Evolutionary conservation across 2,888 invertebrate genomes (phyloP).

Genomic region (Melieria omissa): DNA sequence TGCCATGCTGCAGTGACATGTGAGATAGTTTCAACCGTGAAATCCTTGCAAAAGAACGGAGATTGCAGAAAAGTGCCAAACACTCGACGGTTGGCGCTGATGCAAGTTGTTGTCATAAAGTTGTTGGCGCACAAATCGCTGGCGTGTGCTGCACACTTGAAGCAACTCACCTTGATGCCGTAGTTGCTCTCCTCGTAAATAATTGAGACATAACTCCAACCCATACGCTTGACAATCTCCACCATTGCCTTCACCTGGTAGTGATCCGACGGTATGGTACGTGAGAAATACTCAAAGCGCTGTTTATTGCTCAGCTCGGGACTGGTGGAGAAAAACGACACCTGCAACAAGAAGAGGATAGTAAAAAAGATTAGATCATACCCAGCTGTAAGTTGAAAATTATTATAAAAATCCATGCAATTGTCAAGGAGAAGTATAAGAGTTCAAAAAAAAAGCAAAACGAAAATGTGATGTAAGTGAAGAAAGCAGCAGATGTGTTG

Average conservation of each 20-base stretch:
- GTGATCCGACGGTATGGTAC: conserved; percentile 94
- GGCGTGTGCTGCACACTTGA: too few species aligned
- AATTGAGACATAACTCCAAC: conserved; percentile 95
- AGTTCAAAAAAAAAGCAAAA: too few species aligned
- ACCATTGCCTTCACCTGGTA: conserved; percentile 96
- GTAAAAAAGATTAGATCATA: conserved; percentile 5
- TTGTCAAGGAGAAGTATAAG: too few species aligned
- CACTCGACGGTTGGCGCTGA: neutral
- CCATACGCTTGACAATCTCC: conserved; percentile 85
- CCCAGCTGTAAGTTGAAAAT: too few species aligned
- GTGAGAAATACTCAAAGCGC: conserved; percentile 92
- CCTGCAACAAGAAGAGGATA: conserved; percentile 70
- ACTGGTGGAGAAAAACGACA: conserved; percentile 95
- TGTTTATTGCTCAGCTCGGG: conserved; percentile 94
- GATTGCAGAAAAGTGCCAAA: neutral
- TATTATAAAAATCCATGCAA: too few species aligned
- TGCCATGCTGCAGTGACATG: too few species aligned
- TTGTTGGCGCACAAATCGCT: neutral
- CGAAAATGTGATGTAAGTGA: too few species aligned
- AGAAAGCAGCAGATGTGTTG: too few species aligned
- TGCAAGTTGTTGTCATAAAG: neutral
- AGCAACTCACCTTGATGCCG: conserved; percentile 83
- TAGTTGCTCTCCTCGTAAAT: conserved; percentile 97
- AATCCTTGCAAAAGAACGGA: too few species aligned
- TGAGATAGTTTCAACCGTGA: too few species aligned